Evolutionary conservation across 2,888 invertebrate species (phyloP).

Genomic region (Heliconius sara): DNA sequence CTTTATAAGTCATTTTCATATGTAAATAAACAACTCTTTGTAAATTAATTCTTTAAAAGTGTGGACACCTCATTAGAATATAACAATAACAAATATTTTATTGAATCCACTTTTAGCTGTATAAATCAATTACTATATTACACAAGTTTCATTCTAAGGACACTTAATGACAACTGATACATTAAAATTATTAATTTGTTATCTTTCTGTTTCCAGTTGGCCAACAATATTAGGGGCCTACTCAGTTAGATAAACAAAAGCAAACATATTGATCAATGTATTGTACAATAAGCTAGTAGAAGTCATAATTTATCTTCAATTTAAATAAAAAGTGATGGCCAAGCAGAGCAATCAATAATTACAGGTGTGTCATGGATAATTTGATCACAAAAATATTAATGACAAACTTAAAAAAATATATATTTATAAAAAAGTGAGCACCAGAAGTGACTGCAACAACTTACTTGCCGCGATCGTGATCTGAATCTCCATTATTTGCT

Average conservation of each 20-base stretch:
- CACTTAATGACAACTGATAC: slow-evolving; percentile 13
- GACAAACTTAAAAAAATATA: background rate
- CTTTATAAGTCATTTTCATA: slow-evolving; percentile 18
- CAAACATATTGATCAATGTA: slow-evolving; percentile 20
- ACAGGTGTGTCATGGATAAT: slow-evolving; percentile 12
- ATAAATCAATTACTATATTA: background rate
- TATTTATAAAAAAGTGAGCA: too few species aligned
- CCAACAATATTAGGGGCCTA: slow-evolving; percentile 6
- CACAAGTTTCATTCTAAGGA: background rate
- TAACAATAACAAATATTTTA: background rate
- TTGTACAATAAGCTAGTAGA: slow-evolving; percentile 4
- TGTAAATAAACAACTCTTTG: background rate
- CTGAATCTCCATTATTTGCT: slow-evolving; percentile 47
- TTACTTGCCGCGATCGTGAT: slow-evolving; percentile 47
- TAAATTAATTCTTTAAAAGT: background rate
- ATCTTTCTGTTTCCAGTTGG: slow-evolving; percentile 6
- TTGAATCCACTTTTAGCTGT: background rate
- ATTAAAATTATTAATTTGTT: slow-evolving; percentile 3
- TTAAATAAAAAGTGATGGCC: background rate
- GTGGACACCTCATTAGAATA: background rate
- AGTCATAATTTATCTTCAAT: background rate
- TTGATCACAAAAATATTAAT: background rate
- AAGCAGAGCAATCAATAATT: slow-evolving; percentile 25
- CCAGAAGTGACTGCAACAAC: slow-evolving; percentile 8
- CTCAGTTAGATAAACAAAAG: slow-evolving; percentile 16